Evolutionary conservation across 2,113 vertebrate genomes (phyloP).

Genomic region (Machaerirhynchus nigripectus): DNA sequence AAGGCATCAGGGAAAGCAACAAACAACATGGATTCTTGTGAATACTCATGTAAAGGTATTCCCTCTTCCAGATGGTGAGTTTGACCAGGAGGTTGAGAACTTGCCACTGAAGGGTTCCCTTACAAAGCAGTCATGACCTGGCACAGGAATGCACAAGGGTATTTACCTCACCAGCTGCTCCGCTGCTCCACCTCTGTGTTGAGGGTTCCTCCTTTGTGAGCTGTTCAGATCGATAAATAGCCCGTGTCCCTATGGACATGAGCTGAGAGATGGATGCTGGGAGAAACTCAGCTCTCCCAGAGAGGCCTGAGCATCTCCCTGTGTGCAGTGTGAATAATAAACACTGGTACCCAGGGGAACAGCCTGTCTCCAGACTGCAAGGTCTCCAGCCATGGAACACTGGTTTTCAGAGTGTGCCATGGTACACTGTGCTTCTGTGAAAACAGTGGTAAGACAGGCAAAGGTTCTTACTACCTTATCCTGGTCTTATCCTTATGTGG

Average conservation of each 20-base stretch:
- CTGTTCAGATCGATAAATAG: background rate
- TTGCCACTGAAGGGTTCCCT: background rate
- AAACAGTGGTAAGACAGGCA: background rate
- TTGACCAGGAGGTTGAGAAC: background rate
- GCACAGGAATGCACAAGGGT: background rate
- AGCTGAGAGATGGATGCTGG: background rate
- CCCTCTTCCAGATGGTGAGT: background rate
- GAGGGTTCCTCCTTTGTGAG: background rate
- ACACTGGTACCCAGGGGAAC: background rate
- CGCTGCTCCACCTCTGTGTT: background rate
- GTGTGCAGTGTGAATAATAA: background rate
- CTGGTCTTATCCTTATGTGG: background rate
- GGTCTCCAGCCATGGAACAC: background rate
- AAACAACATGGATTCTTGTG: background rate
- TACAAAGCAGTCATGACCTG: background rate
- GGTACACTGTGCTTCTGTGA: background rate
- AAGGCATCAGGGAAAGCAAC: background rate
- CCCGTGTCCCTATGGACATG: background rate
- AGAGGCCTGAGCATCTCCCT: background rate
- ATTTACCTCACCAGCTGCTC: background rate
- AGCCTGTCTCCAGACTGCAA: background rate
- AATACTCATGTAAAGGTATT: background rate
- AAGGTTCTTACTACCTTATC: background rate
- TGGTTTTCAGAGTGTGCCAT: background rate
- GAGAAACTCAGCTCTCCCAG: background rate